These are phyloP conservation scores for Pseudolaguvia tuberculata DNA, from an alignment of 2,113 vertebrate species.

Conservation along the genomic window DNA sequence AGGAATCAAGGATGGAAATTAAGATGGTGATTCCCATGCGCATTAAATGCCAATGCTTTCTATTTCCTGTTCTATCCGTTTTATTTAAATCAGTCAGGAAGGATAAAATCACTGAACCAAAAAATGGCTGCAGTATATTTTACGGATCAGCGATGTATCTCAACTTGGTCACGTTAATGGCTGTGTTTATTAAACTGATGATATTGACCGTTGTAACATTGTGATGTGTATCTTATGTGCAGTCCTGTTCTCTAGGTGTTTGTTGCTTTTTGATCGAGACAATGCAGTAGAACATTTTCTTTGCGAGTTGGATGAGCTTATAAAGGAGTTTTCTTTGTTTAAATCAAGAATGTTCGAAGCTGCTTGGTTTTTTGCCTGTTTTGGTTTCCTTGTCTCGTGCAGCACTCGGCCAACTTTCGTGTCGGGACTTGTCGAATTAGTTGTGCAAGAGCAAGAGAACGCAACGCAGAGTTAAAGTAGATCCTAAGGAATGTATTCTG, in stretches of 20 bases:
- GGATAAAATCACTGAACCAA: not conserved
- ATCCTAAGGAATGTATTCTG: conserved; percentile 56
- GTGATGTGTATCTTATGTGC: not conserved
- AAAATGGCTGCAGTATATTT: not conserved
- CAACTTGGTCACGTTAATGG: not conserved
- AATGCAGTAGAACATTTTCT: not conserved
- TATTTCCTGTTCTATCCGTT: not conserved
- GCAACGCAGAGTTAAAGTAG: conserved; percentile 27
- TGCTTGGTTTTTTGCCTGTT: not conserved
- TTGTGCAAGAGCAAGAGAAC: conserved; percentile 47
- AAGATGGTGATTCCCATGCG: too few species aligned
- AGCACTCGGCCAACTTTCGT: conserved; percentile 55
- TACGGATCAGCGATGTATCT: not conserved
- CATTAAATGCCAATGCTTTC: not conserved
- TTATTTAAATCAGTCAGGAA: not conserved
- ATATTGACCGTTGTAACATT: not conserved
- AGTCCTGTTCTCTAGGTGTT: not conserved
- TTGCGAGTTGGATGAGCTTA: not conserved
- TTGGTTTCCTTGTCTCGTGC: not conserved
- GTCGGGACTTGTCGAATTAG: conserved; percentile 63
- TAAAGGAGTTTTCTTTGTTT: not conserved
- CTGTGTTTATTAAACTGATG: not conserved
- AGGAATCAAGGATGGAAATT: too few species aligned
- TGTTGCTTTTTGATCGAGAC: not conserved
- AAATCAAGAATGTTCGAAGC: not conserved